These are phyloP conservation scores for Asteroscopus sphinx DNA, from an alignment of 2,888 invertebrate species.

Conservation along the genomic window DNA sequence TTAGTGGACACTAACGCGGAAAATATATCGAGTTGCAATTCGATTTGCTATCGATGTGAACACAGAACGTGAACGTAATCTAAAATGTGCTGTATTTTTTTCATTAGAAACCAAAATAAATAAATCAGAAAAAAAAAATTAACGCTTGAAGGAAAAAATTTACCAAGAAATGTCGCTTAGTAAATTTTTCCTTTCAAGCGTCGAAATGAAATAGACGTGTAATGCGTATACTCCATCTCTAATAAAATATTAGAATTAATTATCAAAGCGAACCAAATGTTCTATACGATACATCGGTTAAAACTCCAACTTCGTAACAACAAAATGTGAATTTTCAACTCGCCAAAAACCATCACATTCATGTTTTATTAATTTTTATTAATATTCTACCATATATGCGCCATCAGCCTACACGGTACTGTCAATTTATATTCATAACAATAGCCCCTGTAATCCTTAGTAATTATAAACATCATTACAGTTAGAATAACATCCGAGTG, in stretches of 20 bases:
- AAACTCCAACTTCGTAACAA: not conserved
- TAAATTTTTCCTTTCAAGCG: no score
- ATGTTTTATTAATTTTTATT: slow-evolving; percentile 39
- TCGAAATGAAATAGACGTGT: no score
- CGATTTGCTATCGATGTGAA: slow-evolving; percentile 41
- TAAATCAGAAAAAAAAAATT: no score
- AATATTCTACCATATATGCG: slow-evolving; percentile 25
- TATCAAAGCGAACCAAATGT: no score
- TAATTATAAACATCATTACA: slow-evolving; percentile 59
- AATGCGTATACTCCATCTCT: no score
- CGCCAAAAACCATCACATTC: slow-evolving; percentile 1
- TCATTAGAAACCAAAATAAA: no score
- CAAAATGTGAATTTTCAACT: slow-evolving; percentile 1
- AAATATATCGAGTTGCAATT: slow-evolving; percentile 53
- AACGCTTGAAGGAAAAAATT: no score
- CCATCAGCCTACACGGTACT: slow-evolving; percentile 13
- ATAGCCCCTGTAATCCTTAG: slow-evolving; percentile 49
- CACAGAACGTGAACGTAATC: no score
- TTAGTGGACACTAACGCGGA: slow-evolving; percentile 60
- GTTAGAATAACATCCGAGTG: slow-evolving; percentile 45
- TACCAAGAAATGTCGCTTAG: no score
- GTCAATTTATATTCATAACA: slow-evolving; percentile 61
- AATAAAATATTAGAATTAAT: no score
- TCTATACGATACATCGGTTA: not conserved
- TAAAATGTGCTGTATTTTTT: not conserved